Percentiles rank a stretch among this genome's conserved stretches.
phyloP scores from a whole-genome alignment of 2,797 vertebrate species.

The Sebastes steindachneri region DNA sequence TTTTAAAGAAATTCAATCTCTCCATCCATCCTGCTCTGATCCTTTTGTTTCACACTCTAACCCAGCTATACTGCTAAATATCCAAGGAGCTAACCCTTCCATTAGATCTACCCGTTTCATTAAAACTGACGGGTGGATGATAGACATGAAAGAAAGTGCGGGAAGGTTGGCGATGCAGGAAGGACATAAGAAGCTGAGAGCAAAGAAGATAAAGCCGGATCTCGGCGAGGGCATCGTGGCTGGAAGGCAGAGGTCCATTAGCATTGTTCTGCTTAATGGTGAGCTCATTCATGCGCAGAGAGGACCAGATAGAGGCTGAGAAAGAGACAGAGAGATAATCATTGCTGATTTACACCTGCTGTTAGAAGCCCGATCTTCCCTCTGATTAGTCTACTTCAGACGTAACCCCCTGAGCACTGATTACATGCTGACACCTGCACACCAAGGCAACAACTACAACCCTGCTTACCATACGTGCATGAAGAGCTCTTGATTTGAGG shows the following conservation, averaged over 20 bases:
- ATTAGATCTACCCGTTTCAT: background rate
- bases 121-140: background rate
- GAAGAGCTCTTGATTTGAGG: slow-evolving; percentile 53
- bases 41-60: background rate
- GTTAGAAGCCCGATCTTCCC: slow-evolving; percentile 53
- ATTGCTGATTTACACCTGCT: slow-evolving; percentile 66
- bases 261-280: slow-evolving; percentile 36
- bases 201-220: background rate
- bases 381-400: slow-evolving; percentile 72
- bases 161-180: background rate
- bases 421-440: slow-evolving; percentile 66
- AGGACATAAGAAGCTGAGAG: background rate
- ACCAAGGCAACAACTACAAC: slow-evolving; percentile 20
- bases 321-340: slow-evolving; percentile 43
- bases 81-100: background rate
- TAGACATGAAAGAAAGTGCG: background rate
- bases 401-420: slow-evolving; percentile 50
- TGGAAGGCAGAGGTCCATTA: slow-evolving; percentile 24
- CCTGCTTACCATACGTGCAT: background rate
- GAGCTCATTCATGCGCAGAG: slow-evolving; percentile 40
- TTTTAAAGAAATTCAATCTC: background rate
- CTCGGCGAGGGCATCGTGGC: background rate
- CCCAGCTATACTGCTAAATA: background rate
- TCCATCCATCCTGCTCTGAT: background rate
- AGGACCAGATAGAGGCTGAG: slow-evolving; percentile 7